Percentiles rank a stretch among this genome's conserved stretches.
phyloP scores from a whole-genome alignment of 2,888 invertebrate species.

The Furcula furcula region DNA sequence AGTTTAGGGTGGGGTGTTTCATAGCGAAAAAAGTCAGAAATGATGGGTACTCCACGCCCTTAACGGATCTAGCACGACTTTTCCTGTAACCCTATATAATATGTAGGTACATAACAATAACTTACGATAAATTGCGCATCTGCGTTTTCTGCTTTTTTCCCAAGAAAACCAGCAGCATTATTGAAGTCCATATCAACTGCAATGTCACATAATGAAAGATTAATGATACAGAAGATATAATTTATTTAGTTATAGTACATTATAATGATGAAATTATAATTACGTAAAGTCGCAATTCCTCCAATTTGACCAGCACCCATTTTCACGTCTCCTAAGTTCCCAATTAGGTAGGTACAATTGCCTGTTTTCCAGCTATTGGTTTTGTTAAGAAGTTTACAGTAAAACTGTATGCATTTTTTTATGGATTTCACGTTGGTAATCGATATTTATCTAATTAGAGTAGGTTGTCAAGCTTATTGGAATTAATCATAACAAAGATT shows the following conservation, averaged over 20 bases:
- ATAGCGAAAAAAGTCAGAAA: too few relatives aligned
- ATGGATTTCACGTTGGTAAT: too few relatives aligned
- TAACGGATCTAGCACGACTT: too few relatives aligned
- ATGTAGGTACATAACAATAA: too few relatives aligned
- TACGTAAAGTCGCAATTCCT: constrained; percentile 51
- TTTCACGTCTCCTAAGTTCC: constrained; percentile 11
- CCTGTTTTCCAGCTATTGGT: too few relatives aligned
- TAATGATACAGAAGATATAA: not conserved
- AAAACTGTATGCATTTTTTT: too few relatives aligned
- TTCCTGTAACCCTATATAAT: too few relatives aligned
- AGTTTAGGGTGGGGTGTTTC: too few relatives aligned
- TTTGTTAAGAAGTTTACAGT: too few relatives aligned
- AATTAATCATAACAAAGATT: constrained; percentile 20
- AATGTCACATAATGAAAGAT: constrained; percentile 17
- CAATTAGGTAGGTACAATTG: too few relatives aligned
- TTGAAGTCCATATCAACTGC: constrained; percentile 67
- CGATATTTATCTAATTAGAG: too few relatives aligned
- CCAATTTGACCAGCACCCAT: constrained; percentile 61
- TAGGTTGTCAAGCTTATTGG: not conserved
- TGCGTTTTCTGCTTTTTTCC: constrained; percentile 35
- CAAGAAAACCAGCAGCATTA: constrained; percentile 60
- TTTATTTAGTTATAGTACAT: not conserved
- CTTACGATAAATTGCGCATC: constrained; percentile 66
- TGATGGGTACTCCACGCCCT: too few relatives aligned
- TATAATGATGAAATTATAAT: constrained; percentile 7